These are phyloP conservation scores for Leucoraja ocellata DNA, from an alignment of 2,797 vertebrate species.

Conservation along the genomic window DNA sequence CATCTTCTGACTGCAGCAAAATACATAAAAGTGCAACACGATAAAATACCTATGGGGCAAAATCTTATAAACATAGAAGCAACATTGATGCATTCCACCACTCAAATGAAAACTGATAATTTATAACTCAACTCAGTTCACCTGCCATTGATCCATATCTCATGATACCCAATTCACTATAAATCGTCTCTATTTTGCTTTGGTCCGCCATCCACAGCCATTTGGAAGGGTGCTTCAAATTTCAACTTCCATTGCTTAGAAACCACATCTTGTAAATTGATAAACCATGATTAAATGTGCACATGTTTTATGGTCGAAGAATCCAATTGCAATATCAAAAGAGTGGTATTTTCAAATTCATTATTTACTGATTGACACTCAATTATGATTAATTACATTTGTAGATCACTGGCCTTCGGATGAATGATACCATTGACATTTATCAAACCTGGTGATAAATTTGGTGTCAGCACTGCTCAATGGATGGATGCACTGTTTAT, in stretches of 20 bases:
- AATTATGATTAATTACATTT: neutral
- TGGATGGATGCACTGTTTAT: neutral
- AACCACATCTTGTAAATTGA: neutral
- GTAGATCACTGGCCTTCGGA: neutral
- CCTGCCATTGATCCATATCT: too few species aligned
- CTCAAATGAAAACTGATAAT: too few species aligned
- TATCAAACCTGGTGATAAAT: slow-evolving; percentile 8
- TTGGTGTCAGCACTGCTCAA: neutral
- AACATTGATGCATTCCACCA: too few species aligned
- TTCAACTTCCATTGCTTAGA: neutral
- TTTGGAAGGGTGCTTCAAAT: too few species aligned
- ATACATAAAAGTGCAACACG: too few species aligned
- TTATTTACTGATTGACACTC: neutral
- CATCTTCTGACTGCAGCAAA: too few species aligned
- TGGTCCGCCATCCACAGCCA: too few species aligned
- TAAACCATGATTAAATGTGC: neutral
- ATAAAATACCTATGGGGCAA: too few species aligned
- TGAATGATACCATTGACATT: neutral
- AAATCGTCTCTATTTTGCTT: too few species aligned
- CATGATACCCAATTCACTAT: too few species aligned
- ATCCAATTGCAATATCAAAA: neutral
- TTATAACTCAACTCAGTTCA: too few species aligned
- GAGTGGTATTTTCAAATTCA: neutral
- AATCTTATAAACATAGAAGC: too few species aligned
- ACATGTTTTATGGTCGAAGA: neutral